Evolutionary conservation across 1,140 invertebrate species (phyloP), one percentile per base, ranked within the genome.

Genomic region (Halesus radiatus): DNA sequence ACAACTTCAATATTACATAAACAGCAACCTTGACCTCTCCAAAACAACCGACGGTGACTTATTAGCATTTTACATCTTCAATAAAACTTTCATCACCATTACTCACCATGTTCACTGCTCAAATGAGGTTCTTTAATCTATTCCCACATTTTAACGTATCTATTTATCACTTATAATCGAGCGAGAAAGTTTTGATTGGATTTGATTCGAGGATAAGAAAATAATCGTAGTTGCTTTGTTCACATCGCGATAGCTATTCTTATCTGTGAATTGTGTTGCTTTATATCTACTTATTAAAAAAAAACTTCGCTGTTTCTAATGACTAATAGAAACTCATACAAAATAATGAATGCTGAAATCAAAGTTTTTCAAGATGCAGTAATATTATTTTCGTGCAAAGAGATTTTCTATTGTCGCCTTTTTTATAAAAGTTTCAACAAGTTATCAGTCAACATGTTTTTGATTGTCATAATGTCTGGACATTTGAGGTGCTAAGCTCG

Each of bases 1-100:
- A 22, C 54, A 22, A 56, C 4, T n/a, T 3, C 1, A n/a, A 56
- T 56, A 18, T 56, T 56, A 56, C 18, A 22, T 56, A 56, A 56
- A 18, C 10, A 22, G 54, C 54, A 22, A 13, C 54, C 54, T 56
- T 56, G 54, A 56, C 54, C 54, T 22, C 54, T 56, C n/a, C n/a
- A 18, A 20, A 54, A 18, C 10, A 56, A 56, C n/a, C 22, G 18
- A 5, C n/a, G 54, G 37, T 45, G 54, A 56, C 54, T 56, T 16
- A 64, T 64, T 56, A 64, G 20, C 54, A 18, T 16, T 26, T 64
- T 56, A 64, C 60, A 29, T 64, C 13, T 29, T 5, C 23, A 64
- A 64, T 64, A 64, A 64, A 23, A 64, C 60, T 64, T 64, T 64
- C 60, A 64, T 64, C 60, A 29, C 60, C 37, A 29, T 10, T 6